Evolutionary conservation across 2,888 invertebrate species (phyloP).

Genomic region (Acanthopleura granulata): DNA sequence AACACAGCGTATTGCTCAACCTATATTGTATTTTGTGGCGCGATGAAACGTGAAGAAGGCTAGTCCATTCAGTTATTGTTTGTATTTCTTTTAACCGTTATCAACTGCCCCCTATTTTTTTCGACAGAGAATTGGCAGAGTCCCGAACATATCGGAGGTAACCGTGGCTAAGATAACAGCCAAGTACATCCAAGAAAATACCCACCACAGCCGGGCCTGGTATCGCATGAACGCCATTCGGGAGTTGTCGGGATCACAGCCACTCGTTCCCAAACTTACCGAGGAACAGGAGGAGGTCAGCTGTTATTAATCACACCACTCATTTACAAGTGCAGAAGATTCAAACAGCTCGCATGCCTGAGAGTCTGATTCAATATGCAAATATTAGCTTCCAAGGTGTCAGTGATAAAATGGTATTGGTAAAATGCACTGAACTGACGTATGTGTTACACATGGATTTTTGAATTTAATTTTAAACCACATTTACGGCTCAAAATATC

Average conservation of each 20-base stretch:
- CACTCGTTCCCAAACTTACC: constrained; percentile 69
- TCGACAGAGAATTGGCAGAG: constrained; percentile 70
- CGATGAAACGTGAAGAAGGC: too few relatives aligned
- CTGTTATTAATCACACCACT: background rate
- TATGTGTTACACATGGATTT: too few relatives aligned
- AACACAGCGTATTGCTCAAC: too few relatives aligned
- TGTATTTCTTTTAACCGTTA: background rate
- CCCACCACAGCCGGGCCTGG: constrained; percentile 74
- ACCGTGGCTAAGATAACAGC: constrained; percentile 74
- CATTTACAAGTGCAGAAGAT: background rate
- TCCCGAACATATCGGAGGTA: constrained; percentile 71
- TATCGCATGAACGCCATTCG: constrained; percentile 75
- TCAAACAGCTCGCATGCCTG: too few relatives aligned
- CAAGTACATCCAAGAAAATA: constrained; percentile 71
- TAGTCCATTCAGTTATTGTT: too few relatives aligned
- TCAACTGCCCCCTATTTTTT: background rate
- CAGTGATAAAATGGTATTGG: too few relatives aligned
- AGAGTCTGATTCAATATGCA: too few relatives aligned
- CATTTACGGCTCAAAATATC: too few relatives aligned
- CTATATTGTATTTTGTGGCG: too few relatives aligned
- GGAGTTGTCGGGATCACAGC: constrained; percentile 71
- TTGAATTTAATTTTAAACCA: too few relatives aligned
- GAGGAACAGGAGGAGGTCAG: constrained; percentile 70
- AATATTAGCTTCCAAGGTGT: too few relatives aligned
- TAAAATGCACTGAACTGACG: too few relatives aligned